Base-by-base conservation (phyloP, 2,888 invertebrate species). In the Artemia sinica region DNA sequence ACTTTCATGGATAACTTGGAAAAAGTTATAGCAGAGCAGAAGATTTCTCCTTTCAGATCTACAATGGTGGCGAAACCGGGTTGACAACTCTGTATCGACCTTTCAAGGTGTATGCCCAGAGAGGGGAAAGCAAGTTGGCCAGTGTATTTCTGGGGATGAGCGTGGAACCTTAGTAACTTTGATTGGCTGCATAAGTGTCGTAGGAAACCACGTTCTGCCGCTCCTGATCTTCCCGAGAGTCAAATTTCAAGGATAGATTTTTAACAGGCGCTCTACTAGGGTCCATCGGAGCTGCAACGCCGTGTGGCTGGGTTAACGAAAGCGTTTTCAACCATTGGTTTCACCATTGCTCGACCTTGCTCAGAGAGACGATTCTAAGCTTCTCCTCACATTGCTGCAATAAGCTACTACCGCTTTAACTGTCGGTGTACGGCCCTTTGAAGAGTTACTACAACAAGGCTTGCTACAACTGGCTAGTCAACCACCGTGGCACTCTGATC, bases 301-400 rank as follows among this genome's bases (percentile, higher is more conserved):
- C 41, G 51, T 69, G 48, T 66, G 74, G 74, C 7, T 75, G 74
- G 74, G 73, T 73, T 72, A 73, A 52, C 13, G 70, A 71, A 65
- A 71, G 73, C 67, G 74, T 74, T 72, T 12, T 71, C 1, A 66
- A 71, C 9, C 28, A 28, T 28, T 65, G 73, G 12, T 50, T 74
- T 58, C 48, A 73, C 52, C 74, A 74, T 66, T 48, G 14, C 65
- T 28, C 28, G 14, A 48, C 48, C 28, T 65, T 41, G 14, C 65
- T 41, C 28, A 48, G 14, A 65, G 28, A 65, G n/a, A 75, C 75
- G 14, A 72, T 78, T 72, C 71, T 78, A 48, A 77, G 77, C 13
- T 74, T 79, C 67, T 77, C 77, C 49, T 76, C 76, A 49, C 77
- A 79, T 72, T 77, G 75, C 69, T 75, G 75, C 51, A 75, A 77